Percentiles rank a stretch among this genome's conserved stretches.
phyloP scores from a whole-genome alignment of 2,113 vertebrate species.

The Cynoglossus semilaevis region DNA sequence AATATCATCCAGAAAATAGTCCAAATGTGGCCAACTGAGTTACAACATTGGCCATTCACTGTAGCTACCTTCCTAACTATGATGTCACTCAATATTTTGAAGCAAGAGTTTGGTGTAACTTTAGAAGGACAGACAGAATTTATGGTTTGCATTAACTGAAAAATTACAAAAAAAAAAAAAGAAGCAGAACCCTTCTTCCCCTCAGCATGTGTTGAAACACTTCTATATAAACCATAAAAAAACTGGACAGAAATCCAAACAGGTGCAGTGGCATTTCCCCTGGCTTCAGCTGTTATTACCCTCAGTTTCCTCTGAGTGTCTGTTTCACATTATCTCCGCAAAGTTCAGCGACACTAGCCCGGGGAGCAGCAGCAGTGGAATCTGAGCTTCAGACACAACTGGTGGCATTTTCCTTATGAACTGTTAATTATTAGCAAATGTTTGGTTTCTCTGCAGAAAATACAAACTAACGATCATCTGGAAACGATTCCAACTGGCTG shows the following conservation, averaged over 20 bases:
- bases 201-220: neutral
- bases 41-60: too few relatives aligned
- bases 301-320: constrained; percentile 3
- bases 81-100: too few relatives aligned
- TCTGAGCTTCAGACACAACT: constrained; percentile 16
- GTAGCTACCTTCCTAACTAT: too few relatives aligned
- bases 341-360: constrained; percentile 19
- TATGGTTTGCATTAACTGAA: neutral
- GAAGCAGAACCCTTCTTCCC: neutral
- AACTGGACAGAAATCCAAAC: neutral
- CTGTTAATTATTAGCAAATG: constrained; percentile 18
- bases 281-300: neutral
- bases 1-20: too few relatives aligned
- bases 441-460: constrained; percentile 13
- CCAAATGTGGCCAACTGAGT: too few relatives aligned
- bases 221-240: constrained; percentile 8
- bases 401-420: constrained; percentile 16
- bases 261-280: constrained; percentile 15
- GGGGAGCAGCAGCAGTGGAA: constrained; percentile 1
- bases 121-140: too few relatives aligned
- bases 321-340: constrained; percentile 32
- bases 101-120: too few relatives aligned
- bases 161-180: too few relatives aligned
- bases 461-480: constrained; percentile 9
- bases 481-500: neutral